Conservation (phyloP, 2,888 invertebrate species). For the Odontothrips loti region DNA sequence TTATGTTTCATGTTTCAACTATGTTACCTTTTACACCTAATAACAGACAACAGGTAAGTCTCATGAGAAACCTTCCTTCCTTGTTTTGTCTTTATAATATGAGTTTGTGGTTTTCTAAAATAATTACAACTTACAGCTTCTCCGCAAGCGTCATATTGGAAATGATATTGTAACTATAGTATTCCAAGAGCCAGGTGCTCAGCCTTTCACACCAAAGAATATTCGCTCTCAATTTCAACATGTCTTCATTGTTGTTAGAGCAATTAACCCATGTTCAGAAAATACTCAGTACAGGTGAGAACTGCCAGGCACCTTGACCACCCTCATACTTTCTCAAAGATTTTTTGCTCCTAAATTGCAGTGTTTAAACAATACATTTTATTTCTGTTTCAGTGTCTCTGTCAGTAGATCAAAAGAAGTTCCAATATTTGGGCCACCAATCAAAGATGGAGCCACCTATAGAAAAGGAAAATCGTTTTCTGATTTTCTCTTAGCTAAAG, state of each 20-base stretch:
- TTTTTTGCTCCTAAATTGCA: constrained; percentile 3
- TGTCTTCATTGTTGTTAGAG: constrained; percentile 89
- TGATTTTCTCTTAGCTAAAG: constrained; percentile 90
- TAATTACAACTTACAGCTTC: constrained; percentile 51
- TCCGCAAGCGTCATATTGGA: constrained; percentile 93
- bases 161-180: constrained; percentile 97
- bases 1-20: constrained; percentile 97
- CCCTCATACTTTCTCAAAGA: not conserved
- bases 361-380: constrained; percentile 11
- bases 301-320: not conserved
- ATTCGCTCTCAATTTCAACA: constrained; percentile 97
- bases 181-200: constrained; percentile 87
- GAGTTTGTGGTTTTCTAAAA: constrained; percentile 1
- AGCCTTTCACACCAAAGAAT: constrained; percentile 88
- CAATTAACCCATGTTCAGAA: constrained; percentile 84
- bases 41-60: constrained; percentile 77
- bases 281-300: constrained; percentile 78
- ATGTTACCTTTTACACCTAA: constrained; percentile 94
- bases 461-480: constrained; percentile 87
- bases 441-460: constrained; percentile 80
- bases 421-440: constrained; percentile 92
- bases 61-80: not conserved
- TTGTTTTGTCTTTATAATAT: not conserved
- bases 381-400: constrained; percentile 47
- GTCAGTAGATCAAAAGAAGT: constrained; percentile 84